Evolutionary conservation across 2,888 invertebrate species (phyloP), one percentile per base, ranked within the genome.

Genomic region (Drosophila affinis): DNA sequence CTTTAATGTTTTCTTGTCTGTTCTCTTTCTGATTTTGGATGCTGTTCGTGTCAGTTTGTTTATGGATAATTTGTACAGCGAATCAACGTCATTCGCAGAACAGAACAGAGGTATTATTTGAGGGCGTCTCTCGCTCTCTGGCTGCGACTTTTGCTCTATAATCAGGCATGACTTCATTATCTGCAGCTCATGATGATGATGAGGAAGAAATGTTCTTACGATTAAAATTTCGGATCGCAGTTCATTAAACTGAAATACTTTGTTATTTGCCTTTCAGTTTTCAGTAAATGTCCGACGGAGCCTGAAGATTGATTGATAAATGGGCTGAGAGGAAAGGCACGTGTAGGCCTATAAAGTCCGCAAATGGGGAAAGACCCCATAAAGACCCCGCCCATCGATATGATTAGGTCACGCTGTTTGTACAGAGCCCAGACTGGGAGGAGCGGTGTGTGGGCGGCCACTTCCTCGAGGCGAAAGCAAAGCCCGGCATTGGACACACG

Each of bases 401-500:
- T 58, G 73, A 77, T 83, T 80, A 75, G 81, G 81, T 83, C 81
- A 78, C 53, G 65, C 57, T 54, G 49, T 61, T 72, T 72, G 74
- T 55, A 21, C 21, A 21, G 24, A 60, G 0, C 1, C 10, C 6
- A 18, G 60, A 61, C 45, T 14, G 61, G 60, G 55, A 27, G 57
- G 44, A 17, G 49, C n/a, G 14, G 39, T 14, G 39, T 39, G 39
- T 39, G 62, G 49, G 59, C 44, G 39, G 57, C n/a, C 24, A 83
- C 75, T 86, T 86, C 84, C 87, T 81, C 48, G 27, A 60, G 51
- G 54, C 67, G 67, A 57, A 59, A 62, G 62, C 64, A 73, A 71
- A 62, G 79, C 69, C 79, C 75, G 73, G 79, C 81, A 70, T 74
- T 76, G 68, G 79, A 74, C 87, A 75, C 87, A 76, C 72, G 79